Evolutionary conservation across 1,140 invertebrate species (phyloP), one percentile per base, ranked within the genome.

Genomic region (Panulirus ornatus): DNA sequence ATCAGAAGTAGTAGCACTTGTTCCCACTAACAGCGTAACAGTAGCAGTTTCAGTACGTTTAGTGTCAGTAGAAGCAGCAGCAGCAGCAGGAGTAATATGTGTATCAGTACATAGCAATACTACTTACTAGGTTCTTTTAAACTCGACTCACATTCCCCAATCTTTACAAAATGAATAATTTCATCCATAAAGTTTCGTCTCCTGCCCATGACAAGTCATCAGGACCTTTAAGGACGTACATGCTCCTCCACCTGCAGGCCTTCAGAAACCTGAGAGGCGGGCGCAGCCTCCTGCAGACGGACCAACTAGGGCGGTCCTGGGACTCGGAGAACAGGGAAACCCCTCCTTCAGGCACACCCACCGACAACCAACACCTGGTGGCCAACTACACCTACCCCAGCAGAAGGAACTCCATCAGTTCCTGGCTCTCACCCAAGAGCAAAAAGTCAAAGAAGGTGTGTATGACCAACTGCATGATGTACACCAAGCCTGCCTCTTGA

Each of bases 351-450:
- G 86, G 27, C 36, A 87, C 71, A 11, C 75, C 84, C 14, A 78
- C 71, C 0, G 73, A 79, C 34, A 40, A 14, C 51, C 47, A 88
- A 1, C 83, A 85, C 66, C 73, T 88, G 5, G 75, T 79, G 71
- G 87, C 79, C 63, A 89, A 89, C 63, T 89, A 89, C 63, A 51
- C 87, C 1, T 89, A 89, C 78, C 75, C 87, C 8, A 73, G 58
- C 42, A 71, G 87, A 22, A 44, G 78, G 78, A 83, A 83, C 58
- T 89, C 87, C 14, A 89, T 82, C 58, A 82, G 34, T 2, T 89
- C 87, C 27, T 89, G 87, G 87, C 42, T 89, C 14, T 89, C 87
- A 5, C 78, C 87, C 58, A 89, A 89, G 78, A 88, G 27, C 36
- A 38, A 40, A 8, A 89, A 75, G 66, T 70, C 87, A 9, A 89